Conservation (phyloP, 1,140 invertebrate species). For the Aphis craccivora region DNA sequence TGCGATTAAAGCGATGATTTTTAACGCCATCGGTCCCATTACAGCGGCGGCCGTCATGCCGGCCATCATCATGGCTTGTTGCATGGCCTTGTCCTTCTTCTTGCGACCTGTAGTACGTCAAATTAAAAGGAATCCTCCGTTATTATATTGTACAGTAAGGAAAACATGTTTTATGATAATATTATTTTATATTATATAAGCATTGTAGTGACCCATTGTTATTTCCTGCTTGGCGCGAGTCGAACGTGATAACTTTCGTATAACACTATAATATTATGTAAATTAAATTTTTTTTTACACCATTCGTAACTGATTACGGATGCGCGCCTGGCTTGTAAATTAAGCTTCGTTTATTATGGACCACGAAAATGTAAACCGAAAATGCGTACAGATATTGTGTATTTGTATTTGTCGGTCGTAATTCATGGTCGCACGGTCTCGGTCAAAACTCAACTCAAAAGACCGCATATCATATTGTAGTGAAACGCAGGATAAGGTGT, state of each 20-base stretch:
- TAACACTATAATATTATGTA: not conserved
- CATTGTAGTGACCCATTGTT: not conserved
- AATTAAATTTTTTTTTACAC: not conserved
- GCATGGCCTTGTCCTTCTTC: slow-evolving; percentile 78
- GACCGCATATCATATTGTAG: not conserved
- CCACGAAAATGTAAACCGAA: not conserved
- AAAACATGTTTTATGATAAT: not conserved
- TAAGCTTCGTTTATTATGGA: not conserved
- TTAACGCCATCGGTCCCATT: slow-evolving; percentile 77
- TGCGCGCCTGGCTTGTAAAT: not conserved
- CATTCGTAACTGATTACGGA: not conserved
- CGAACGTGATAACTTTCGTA: not conserved
- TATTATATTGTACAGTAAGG: not conserved
- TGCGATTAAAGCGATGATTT: slow-evolving; percentile 80
- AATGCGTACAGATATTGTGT: not conserved
- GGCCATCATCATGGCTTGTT: slow-evolving; percentile 76
- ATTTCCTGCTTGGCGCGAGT: not conserved
- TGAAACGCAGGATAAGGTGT: no score
- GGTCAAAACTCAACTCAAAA: no score
- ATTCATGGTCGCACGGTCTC: not conserved
- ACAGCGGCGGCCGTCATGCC: slow-evolving; percentile 80
- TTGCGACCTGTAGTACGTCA: slow-evolving; percentile 67
- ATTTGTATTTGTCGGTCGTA: not conserved
- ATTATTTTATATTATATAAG: not conserved
- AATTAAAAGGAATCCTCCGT: not conserved